A percentile compares a stretch with the other conserved stretches of the same genome.
phyloP scores from a whole-genome alignment of 2,113 vertebrate genomes.

The Acrocephalus arundinaceus region DNA sequence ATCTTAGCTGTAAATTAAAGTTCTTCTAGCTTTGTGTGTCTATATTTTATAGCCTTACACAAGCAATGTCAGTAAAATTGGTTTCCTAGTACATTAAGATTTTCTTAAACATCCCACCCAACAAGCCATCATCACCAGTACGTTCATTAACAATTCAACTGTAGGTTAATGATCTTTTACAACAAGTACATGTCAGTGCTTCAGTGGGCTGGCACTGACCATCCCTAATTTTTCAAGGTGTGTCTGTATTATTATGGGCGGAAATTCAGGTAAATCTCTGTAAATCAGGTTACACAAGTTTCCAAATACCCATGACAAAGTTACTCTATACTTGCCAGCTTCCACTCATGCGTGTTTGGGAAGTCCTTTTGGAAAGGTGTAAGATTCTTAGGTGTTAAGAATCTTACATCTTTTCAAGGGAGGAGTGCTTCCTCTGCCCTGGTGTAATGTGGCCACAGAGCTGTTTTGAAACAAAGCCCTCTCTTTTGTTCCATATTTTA shows the following conservation, averaged over 20 bases:
- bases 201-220: neutral
- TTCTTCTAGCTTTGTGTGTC: neutral
- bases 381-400: fast-evolving
- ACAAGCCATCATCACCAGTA: neutral
- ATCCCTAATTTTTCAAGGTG: neutral
- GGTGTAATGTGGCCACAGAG: neutral
- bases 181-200: neutral
- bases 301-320: neutral
- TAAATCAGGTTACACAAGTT: neutral
- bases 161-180: neutral
- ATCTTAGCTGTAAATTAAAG: neutral
- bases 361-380: neutral
- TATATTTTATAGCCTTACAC: neutral
- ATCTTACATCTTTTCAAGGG: neutral
- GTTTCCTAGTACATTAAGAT: neutral
- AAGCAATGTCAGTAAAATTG: neutral
- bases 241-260: neutral
- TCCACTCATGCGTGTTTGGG: fast-evolving
- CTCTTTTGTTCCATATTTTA: neutral
- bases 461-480: neutral
- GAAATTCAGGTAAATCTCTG: neutral
- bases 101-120: neutral
- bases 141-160: neutral
- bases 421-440: neutral
- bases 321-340: neutral